These are phyloP conservation scores for Bradypodion pumilum DNA, from an alignment of 2,797 vertebrate species.

Conservation along the genomic window DNA sequence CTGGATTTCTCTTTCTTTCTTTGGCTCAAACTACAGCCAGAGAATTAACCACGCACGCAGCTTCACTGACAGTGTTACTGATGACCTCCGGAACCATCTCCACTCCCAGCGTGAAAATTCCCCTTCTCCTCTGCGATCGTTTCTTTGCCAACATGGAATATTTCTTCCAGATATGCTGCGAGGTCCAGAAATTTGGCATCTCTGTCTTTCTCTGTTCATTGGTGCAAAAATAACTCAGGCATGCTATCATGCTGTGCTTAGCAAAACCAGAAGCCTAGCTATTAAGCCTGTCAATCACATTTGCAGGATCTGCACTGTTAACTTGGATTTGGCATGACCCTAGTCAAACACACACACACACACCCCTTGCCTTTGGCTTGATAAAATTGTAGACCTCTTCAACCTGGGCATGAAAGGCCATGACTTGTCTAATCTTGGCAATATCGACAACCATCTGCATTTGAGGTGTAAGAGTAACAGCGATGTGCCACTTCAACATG, in stretches of 20 bases:
- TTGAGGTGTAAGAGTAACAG: slow-evolving; percentile 42
- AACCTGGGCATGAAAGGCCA: slow-evolving; percentile 28
- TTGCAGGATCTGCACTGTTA: slow-evolving; percentile 10
- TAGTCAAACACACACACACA: too few species aligned
- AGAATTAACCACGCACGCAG: slow-evolving; percentile 38
- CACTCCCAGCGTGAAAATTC: slow-evolving; percentile 57
- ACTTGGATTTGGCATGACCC: too few species aligned
- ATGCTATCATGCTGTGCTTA: slow-evolving; percentile 32
- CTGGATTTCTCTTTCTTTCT: background rate
- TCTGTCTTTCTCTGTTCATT: slow-evolving; percentile 6
- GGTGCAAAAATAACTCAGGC: slow-evolving; percentile 39
- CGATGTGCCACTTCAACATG: too few species aligned
- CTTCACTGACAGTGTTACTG: background rate
- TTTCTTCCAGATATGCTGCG: slow-evolving; percentile 25
- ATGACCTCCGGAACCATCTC: slow-evolving; percentile 42
- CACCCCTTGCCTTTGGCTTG: slow-evolving; percentile 15
- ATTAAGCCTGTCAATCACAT: background rate
- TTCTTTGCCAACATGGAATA: slow-evolving; percentile 37
- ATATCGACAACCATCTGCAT: slow-evolving; percentile 17
- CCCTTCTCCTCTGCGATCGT: slow-evolving; percentile 56
- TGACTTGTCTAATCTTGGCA: slow-evolving; percentile 23
- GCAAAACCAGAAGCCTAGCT: slow-evolving; percentile 26
- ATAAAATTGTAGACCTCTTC: slow-evolving; percentile 28
- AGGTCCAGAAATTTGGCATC: slow-evolving; percentile 27
- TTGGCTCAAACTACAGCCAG: slow-evolving; percentile 12